Percentiles rank a stretch among this genome's conserved stretches.
These are phyloP conservation scores for Philantomba maxwellii DNA, from an alignment of 2,113 vertebrate species.

Conservation along the genomic window DNA sequence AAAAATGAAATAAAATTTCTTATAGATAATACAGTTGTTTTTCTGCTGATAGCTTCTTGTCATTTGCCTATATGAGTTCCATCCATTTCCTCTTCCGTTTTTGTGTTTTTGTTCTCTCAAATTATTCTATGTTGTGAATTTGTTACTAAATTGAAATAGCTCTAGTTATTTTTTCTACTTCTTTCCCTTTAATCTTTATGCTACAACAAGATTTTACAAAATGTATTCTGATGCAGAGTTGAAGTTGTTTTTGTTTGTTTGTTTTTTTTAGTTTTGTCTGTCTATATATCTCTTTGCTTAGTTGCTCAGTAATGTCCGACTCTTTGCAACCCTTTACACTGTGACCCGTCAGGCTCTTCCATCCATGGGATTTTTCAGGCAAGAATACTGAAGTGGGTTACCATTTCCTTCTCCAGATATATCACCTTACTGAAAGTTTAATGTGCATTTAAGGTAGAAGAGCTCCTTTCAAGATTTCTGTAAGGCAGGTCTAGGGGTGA, in stretches of 20 bases:
- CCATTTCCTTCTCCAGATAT: neutral
- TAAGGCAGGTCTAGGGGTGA: neutral
- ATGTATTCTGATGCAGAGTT: neutral
- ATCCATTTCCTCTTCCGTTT: neutral
- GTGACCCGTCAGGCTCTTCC: neutral
- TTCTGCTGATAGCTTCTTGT: neutral
- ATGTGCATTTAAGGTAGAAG: neutral
- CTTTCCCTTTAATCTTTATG: neutral
- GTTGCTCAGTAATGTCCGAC: neutral
- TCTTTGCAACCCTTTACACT: neutral
- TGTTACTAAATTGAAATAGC: neutral
- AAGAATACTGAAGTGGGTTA: neutral
- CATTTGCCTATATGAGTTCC: neutral
- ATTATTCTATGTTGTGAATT: neutral
- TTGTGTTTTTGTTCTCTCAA: neutral
- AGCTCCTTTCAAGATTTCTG: neutral
- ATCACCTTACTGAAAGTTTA: neutral
- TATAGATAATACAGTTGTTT: neutral
- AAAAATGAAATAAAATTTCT: neutral
- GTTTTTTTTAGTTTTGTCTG: neutral
- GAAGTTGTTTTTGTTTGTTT: neutral
- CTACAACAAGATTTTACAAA: neutral
- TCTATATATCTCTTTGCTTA: neutral
- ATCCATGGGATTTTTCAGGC: neutral
- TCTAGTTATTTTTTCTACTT: neutral